A percentile compares a stretch with the other conserved stretches of the same genome.
These are phyloP conservation scores for Heterocephalus glaber DNA, from an alignment of 2,113 vertebrate genomes.

Conservation along the genomic window DNA sequence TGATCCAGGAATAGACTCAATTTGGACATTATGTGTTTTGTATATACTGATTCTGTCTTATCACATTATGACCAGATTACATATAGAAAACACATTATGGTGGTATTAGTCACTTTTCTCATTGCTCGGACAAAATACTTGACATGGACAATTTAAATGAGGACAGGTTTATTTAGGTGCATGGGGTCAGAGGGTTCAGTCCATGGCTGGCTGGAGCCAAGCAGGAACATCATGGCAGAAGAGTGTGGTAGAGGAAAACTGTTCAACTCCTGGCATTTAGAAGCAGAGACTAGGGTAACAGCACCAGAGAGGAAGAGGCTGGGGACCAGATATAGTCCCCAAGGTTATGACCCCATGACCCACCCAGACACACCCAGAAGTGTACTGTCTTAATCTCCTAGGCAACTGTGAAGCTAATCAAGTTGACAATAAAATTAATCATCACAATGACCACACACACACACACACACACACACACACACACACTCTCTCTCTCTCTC, in stretches of 20 bases:
- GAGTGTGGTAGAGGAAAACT: neutral
- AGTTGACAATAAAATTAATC: neutral
- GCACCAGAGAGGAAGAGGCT: neutral
- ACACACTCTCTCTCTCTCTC: too few relatives aligned
- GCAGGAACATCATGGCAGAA: neutral
- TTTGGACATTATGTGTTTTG: rapidly evolving
- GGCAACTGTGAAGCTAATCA: neutral
- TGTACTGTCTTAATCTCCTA: neutral
- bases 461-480: neutral
- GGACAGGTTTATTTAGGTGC: neutral
- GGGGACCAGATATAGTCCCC: neutral
- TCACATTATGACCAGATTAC: neutral
- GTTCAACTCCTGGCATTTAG: neutral
- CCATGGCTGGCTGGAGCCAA: neutral
- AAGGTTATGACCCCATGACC: neutral
- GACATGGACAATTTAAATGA: neutral
- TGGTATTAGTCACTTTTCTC: neutral
- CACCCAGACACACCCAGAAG: neutral
- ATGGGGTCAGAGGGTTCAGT: neutral
- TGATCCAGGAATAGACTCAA: too few relatives aligned
- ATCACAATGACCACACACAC: neutral
- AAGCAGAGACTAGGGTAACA: neutral
- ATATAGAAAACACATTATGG: neutral
- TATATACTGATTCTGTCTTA: neutral
- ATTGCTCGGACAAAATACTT: neutral